Evolutionary conservation across 2,113 vertebrate genomes (phyloP).

Genomic region (Gymnocephalus cernua): DNA sequence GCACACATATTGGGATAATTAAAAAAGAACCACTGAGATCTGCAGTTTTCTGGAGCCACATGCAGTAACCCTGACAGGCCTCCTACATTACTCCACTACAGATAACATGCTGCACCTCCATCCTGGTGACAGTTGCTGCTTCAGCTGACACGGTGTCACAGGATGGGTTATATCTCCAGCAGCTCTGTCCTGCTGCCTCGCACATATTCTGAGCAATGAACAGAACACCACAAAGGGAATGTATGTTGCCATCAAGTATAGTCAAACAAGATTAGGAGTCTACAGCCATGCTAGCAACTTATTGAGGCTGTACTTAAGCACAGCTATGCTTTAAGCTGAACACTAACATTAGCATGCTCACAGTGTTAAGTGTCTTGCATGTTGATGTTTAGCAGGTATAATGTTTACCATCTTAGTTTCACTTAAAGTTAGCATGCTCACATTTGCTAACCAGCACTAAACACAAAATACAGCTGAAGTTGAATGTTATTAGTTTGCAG

Average conservation of each 20-base stretch:
- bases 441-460: background rate
- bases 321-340: background rate
- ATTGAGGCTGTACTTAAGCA: background rate
- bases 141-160: background rate
- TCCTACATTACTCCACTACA: background rate
- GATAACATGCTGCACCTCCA: constrained; percentile 4
- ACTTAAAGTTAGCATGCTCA: background rate
- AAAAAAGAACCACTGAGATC: background rate
- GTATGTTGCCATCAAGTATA: background rate
- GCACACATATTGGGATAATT: background rate
- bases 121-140: constrained; percentile 11
- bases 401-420: background rate
- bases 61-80: background rate
- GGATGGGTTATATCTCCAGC: background rate
- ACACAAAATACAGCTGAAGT: background rate
- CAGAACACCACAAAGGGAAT: background rate
- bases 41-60: background rate
- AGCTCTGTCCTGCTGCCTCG: background rate
- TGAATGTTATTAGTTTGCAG: background rate
- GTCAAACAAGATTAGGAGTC: background rate
- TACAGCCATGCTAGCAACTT: background rate
- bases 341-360: background rate
- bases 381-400: background rate
- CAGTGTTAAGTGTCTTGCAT: background rate
- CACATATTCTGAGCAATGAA: background rate